phyloP scores from a whole-genome alignment of 2,797 vertebrate genomes.

The Pyrrhura leucotis region DNA sequence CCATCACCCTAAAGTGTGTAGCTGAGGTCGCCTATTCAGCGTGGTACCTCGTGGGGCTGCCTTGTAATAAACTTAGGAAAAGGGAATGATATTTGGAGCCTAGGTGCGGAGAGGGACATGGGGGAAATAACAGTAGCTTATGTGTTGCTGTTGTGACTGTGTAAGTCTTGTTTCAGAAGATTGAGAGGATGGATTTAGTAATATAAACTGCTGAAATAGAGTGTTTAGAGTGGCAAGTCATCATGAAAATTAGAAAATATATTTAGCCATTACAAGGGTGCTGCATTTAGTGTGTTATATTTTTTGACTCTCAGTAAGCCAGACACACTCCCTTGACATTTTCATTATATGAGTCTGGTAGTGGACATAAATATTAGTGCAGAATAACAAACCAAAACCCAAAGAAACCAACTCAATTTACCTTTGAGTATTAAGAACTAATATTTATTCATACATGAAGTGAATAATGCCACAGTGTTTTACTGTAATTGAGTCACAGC shows the following conservation, averaged over 20 bases:
- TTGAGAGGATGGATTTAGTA: background rate
- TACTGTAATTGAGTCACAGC: background rate
- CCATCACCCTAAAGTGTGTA: background rate
- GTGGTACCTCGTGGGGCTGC: background rate
- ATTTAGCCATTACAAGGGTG: conserved; percentile 53
- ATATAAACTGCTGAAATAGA: conserved; percentile 51
- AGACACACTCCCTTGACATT: conserved; percentile 29
- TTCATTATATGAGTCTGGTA: conserved; percentile 45
- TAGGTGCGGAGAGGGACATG: background rate
- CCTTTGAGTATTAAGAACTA: conserved; percentile 4
- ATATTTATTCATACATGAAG: background rate
- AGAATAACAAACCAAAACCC: conserved; percentile 37
- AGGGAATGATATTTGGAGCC: conserved; percentile 40
- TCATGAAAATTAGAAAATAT: conserved; percentile 62
- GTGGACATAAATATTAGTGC: conserved; percentile 41
- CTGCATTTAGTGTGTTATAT: conserved; percentile 35
- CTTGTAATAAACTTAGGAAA: conserved; percentile 36
- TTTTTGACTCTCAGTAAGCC: conserved; percentile 41
- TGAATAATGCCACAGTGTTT: background rate
- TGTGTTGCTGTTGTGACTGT: conserved; percentile 1
- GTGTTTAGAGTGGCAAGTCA: conserved; percentile 56
- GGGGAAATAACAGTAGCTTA: conserved; percentile 38
- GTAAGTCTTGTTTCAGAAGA: conserved; percentile 60
- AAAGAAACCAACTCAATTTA: conserved; percentile 29
- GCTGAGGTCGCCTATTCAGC: background rate